A percentile compares a stretch with the other conserved stretches of the same genome.
phyloP scores from a whole-genome alignment of 2,113 vertebrate genomes.

The Vulpes lagopus region DNA sequence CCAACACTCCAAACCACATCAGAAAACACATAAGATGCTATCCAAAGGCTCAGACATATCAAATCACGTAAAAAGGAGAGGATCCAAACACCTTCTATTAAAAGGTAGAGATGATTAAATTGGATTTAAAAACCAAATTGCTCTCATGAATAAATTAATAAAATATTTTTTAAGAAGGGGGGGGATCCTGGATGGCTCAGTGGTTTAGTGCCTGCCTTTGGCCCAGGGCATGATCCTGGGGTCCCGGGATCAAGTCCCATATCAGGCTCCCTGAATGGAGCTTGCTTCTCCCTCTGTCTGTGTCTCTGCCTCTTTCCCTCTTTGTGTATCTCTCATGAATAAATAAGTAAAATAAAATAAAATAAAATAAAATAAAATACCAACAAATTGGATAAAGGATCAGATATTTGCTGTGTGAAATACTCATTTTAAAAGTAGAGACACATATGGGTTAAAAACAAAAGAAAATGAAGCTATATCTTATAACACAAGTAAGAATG shows the following conservation, averaged over 20 bases:
- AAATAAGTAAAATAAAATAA: no score
- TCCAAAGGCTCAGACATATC: neutral
- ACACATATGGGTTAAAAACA: neutral
- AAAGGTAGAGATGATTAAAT: neutral
- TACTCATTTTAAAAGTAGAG: neutral
- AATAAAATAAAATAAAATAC: neutral
- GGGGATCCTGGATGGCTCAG: no score
- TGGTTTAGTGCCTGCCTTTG: no score
- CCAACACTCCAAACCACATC: no score
- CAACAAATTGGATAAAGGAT: neutral
- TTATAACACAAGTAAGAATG: neutral
- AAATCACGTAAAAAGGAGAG: neutral
- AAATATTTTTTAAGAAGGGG: no score
- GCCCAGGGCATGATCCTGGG: no score
- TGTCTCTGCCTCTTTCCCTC: no score
- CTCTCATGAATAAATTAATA: no score
- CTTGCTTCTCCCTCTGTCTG: no score
- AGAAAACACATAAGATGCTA: neutral
- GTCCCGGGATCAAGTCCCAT: no score
- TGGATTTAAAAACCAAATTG: neutral
- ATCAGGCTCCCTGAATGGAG: no score
- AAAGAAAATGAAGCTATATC: neutral
- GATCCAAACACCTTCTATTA: neutral
- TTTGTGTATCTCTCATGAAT: no score
- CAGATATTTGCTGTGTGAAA: neutral